phyloP scores from a whole-genome alignment of 2,113 vertebrate species.

The Nesoenas mayeri region DNA sequence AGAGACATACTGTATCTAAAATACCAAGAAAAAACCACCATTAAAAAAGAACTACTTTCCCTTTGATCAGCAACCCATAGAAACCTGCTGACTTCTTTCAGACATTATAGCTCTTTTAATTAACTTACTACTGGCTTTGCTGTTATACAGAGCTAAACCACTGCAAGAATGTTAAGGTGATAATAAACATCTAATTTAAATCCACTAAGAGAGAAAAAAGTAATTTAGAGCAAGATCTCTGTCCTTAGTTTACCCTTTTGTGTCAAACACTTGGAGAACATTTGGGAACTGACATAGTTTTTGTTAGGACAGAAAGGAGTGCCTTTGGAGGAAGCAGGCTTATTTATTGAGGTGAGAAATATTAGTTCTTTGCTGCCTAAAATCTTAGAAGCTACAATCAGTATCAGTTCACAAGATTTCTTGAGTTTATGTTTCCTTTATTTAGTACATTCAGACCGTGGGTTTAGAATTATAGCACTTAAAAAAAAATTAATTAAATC shows the following conservation, averaged over 20 bases:
- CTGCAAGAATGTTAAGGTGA: constrained; percentile 51
- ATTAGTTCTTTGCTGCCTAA: not conserved
- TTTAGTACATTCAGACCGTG: not conserved
- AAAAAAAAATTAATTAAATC: not conserved
- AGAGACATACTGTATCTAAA: constrained; percentile 33
- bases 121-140: constrained; percentile 70
- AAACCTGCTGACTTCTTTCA: constrained; percentile 71
- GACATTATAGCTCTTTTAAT: constrained; percentile 71
- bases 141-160: constrained; percentile 64
- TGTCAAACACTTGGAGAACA: constrained; percentile 24
- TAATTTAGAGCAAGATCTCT: constrained; percentile 31
- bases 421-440: not conserved
- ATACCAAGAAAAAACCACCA: constrained; percentile 18
- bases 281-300: constrained; percentile 53
- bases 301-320: constrained; percentile 6
- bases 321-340: not conserved
- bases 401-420: not conserved
- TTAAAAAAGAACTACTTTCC: constrained; percentile 57
- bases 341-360: constrained; percentile 1
- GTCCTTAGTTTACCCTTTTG: constrained; percentile 54
- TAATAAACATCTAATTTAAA: constrained; percentile 67
- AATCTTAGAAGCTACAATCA: not conserved
- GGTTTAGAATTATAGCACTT: not conserved
- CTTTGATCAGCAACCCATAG: constrained; percentile 61
- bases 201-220: constrained; percentile 40